Base-by-base conservation (phyloP, 2,797 vertebrate genomes). In the Periophthalmus magnuspinnatus region DNA sequence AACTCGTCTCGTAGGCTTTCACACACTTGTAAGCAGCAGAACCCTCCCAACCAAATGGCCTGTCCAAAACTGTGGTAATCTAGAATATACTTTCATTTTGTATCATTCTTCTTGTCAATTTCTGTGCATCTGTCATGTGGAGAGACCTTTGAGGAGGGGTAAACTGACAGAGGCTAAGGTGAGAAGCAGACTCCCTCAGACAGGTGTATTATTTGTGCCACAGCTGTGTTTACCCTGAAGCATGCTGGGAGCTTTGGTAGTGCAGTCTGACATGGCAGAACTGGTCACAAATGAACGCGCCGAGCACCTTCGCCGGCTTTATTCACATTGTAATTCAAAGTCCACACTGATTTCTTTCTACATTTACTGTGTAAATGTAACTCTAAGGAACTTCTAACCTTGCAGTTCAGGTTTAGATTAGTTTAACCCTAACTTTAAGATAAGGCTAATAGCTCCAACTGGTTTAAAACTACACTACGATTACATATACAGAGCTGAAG, bases 181-280 rank as follows among this genome's bases (percentile, higher is more conserved):
- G 82, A 90, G 92, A 90, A 80, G 70, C 80, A 80, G 80, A 77
- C 74, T 62, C 88, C 81, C 82, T 82, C 84, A 83, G 85, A 81
- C 78, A 89, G 79, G 92, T 92, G 89, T 89, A 84, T 91, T 91
- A 86, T 90, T 91, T 91, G 86, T 90, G 90, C 89, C 90, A 86
- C 94, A 96, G 94, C 94, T 95, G 94, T 95, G 93, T 95, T 95
- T 95, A 93, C 87, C 86, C 92, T 94, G 92, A 92, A 91, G 90
- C 78, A 71, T 75, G 89, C 84, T 71, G 77, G 85, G 84, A 24
- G 88, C 88, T 93, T 93, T 90, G 91, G 93, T 93, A 91, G 88
- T 89, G 90, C 84, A 78, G 88, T 75, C 74, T 74, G 80, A 81
- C 90, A 87, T 74, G 87, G 77, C 87, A 90, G 87, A 93, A 91